Conservation (phyloP, 1,140 invertebrate species). For the Drosophila malerkotliana region DNA sequence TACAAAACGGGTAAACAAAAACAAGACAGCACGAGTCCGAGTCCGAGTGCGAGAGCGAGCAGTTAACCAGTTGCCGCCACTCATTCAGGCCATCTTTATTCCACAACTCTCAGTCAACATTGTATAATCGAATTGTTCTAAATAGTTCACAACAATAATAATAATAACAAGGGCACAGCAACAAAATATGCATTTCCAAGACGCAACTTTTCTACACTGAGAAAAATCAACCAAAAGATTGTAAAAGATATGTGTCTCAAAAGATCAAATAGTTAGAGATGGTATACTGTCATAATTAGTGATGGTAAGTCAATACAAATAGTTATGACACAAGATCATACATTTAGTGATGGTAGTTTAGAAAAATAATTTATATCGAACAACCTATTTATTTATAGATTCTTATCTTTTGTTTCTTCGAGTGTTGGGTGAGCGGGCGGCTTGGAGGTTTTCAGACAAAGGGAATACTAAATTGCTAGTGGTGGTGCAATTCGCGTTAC, state of each 20-base stretch:
- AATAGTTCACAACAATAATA: slow-evolving; percentile 23
- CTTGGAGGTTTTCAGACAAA: neutral
- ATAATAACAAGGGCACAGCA: neutral
- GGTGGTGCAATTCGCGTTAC: slow-evolving; percentile 67
- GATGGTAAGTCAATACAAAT: too few relatives aligned
- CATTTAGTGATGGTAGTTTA: too few relatives aligned
- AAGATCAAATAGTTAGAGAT: too few relatives aligned
- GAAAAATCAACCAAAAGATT: neutral
- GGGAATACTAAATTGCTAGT: slow-evolving; percentile 27
- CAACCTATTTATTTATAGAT: too few relatives aligned
- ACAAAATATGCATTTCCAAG: slow-evolving; percentile 5
- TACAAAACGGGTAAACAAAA: slow-evolving; percentile 22
- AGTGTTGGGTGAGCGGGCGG: slow-evolving; percentile 5
- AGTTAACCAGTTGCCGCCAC: slow-evolving; percentile 6
- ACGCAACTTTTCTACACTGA: slow-evolving; percentile 2
- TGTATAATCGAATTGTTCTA: slow-evolving; percentile 52
- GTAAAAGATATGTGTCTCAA: neutral
- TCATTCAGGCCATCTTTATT: slow-evolving; percentile 12
- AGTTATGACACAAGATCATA: too few relatives aligned
- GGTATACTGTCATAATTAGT: too few relatives aligned
- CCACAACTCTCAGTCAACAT: slow-evolving; percentile 16
- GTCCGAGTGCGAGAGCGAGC: neutral
- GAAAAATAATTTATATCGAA: too few relatives aligned
- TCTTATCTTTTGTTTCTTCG: neutral
- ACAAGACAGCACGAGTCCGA: slow-evolving; percentile 2